Evolutionary conservation across 2,888 invertebrate genomes (phyloP), one percentile per base, ranked within the genome.

Genomic region (Leptopilina drosophilae): DNA sequence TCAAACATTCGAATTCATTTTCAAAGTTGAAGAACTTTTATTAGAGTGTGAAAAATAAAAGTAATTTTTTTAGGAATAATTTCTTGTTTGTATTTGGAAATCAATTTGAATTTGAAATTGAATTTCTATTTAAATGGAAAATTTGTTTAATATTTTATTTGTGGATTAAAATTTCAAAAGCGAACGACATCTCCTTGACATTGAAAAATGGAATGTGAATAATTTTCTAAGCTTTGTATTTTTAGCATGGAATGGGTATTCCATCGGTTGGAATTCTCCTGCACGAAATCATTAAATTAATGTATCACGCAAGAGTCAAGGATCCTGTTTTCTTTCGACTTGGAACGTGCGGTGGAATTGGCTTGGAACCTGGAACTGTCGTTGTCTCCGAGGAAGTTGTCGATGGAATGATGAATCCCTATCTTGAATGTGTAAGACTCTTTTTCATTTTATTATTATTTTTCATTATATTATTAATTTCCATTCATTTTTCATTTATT

Each of bases 231-330:
- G 15, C 5, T 59, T 2, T 14, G 5, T 75, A 77, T 91, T 93
- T 33, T 1, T 93, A 98, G 97, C 99, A 99, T 90, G 99, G 99
- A 80, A 99, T 99, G 97, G 99, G 99, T 6, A 96, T 97, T 78
- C 98, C 99, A 6, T 99, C 99, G 0, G 95, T 99, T 78, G 97
- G 98, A 77, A 98, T 99, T 86, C 94, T 99, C 78, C 94, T 99
- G 80, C 98, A 99, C 91, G 99, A 99, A 93, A 94, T 98, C 82
- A 97, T 99, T 90, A 99, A 99, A 93, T 93, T 99, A 87, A 97
- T 99, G 96, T 96, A 97, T 92, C 97, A 98, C 91, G 98, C 99
- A 64, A 96, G 95, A 90, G 96, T 95, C 82, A 94, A 94, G 82
- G 97, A 98, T 91, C 98, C 98, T 0, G 94, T 97, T 79, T 98